Conservation (phyloP, 1,140 invertebrate species). For the Trachymyrmex septentrionalis region DNA sequence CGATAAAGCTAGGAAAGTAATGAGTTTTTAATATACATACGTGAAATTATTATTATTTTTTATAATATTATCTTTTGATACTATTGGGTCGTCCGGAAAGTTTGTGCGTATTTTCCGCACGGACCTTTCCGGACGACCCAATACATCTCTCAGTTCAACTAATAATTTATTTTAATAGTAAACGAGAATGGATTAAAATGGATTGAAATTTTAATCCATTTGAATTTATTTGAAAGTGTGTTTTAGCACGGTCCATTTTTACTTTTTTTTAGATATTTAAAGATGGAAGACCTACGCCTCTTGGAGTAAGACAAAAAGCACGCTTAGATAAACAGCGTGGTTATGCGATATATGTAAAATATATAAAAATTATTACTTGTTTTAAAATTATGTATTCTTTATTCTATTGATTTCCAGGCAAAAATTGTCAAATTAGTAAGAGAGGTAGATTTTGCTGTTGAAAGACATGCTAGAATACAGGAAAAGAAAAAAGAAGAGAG, state of each 20-base stretch:
- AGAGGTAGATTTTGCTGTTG: conserved; percentile 91
- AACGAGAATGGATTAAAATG: too few species aligned
- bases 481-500: conserved; percentile 85
- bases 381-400: not conserved
- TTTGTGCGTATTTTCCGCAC: too few species aligned
- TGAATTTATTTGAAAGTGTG: too few species aligned
- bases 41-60: not conserved
- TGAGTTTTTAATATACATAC: not conserved
- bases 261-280: conserved; percentile 86
- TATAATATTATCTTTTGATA: not conserved
- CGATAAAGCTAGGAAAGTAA: not conserved
- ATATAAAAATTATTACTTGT: conserved; percentile 40
- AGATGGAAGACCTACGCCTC: conserved; percentile 90
- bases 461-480: conserved; percentile 87
- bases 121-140: too few species aligned
- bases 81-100: too few species aligned
- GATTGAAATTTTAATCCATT: too few species aligned
- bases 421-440: conserved; percentile 88
- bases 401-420: conserved; percentile 76
- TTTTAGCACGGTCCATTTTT: too few species aligned
- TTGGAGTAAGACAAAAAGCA: conserved; percentile 88
- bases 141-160: not conserved
- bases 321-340: conserved; percentile 89
- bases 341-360: conserved; percentile 85
- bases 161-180: not conserved